Conservation (phyloP, 2,113 vertebrate genomes). For the Myrmecobius fasciatus region DNA sequence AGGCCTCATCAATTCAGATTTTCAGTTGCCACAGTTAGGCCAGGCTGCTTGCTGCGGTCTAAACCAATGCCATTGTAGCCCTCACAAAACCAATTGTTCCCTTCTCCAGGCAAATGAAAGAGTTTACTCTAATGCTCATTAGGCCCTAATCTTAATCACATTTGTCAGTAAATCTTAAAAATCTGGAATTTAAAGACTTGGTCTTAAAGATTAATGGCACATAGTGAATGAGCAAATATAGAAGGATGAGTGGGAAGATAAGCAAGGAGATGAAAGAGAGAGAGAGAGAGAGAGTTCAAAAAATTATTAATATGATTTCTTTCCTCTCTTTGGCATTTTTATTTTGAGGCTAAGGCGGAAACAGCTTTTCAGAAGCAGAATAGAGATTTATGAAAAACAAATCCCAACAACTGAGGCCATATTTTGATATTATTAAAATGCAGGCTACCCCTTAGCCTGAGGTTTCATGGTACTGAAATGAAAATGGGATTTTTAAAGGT, state of each 20-base stretch:
- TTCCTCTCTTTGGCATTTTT: not conserved
- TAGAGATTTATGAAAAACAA: not conserved
- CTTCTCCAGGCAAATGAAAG: not conserved
- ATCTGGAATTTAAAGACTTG: not conserved
- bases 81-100: not conserved
- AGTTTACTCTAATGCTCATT: not conserved
- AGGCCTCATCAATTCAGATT: not conserved
- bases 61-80: not conserved
- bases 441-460: not conserved
- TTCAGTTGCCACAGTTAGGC: not conserved
- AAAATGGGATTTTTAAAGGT: not conserved
- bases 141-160: slow-evolving; percentile 36
- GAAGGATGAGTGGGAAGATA: not conserved
- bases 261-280: not conserved
- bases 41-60: not conserved
- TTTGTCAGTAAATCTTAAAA: not conserved
- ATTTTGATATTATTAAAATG: not conserved
- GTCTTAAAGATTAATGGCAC: not conserved
- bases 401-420: not conserved
- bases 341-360: not conserved
- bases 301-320: not conserved
- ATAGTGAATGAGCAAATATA: slow-evolving; percentile 5
- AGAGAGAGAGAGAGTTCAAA: not conserved
- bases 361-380: not conserved
- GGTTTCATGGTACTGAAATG: not conserved